A percentile compares a stretch with the other conserved stretches of the same genome.
These are phyloP conservation scores for Chelonus formosanus DNA, from an alignment of 2,888 invertebrate genomes.

Conservation along the genomic window DNA sequence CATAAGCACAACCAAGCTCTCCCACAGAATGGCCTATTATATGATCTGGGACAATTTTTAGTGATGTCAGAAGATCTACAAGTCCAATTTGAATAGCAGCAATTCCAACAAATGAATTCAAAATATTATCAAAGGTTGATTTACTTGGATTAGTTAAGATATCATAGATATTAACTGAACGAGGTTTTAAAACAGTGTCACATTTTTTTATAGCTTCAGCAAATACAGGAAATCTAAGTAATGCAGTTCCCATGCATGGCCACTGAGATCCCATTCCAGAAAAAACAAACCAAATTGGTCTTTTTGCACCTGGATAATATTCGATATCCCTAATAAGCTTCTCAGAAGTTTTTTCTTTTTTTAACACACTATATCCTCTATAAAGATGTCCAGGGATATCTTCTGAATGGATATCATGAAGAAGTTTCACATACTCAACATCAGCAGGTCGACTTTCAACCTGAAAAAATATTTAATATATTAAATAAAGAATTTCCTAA, in stretches of 20 bases:
- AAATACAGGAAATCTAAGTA: conserved; percentile 75
- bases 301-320: conserved; percentile 71
- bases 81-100: conserved; percentile 76
- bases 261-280: conserved; percentile 93
- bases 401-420: conserved; percentile 39
- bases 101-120: conserved; percentile 78
- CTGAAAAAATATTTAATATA: conserved; percentile 21
- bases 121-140: conserved; percentile 72
- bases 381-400: conserved; percentile 62
- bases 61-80: conserved; percentile 70
- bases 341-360: conserved; percentile 51
- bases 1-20: conserved; percentile 94
- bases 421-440: conserved; percentile 37
- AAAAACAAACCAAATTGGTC: conserved; percentile 88
- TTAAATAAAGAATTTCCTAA: neutral
- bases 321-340: conserved; percentile 68
- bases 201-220: conserved; percentile 71
- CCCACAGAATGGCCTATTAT: conserved; percentile 93
- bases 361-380: conserved; percentile 76
- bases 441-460: conserved; percentile 40
- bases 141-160: conserved; percentile 71
- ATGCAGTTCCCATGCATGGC: conserved; percentile 80
- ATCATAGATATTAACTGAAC: conserved; percentile 72
- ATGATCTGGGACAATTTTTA: conserved; percentile 75
- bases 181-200: conserved; percentile 69